Conservation (phyloP, 2,888 invertebrate species). For the Ophraella communa region DNA sequence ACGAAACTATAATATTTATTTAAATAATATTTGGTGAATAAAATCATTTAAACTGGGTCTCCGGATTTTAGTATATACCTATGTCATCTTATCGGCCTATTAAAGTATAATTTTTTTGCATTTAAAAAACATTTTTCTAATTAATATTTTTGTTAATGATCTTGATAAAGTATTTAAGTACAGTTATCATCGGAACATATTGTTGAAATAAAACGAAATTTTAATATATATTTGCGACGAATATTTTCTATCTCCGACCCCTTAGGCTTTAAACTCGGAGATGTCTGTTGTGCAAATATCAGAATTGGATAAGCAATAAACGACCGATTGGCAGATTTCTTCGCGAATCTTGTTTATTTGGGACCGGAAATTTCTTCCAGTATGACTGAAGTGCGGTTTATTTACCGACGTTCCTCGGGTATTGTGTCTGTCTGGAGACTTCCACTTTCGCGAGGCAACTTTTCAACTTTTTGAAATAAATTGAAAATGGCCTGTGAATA, state of each 20-base stretch:
- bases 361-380: constrained; percentile 25
- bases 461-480: neutral
- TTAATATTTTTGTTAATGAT: too few relatives aligned
- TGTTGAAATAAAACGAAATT: neutral
- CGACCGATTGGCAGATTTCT: constrained; percentile 29
- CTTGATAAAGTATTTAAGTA: neutral
- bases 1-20: too few relatives aligned
- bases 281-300: constrained; percentile 28
- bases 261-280: constrained; percentile 11
- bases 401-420: constrained; percentile 23
- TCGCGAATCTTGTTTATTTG: constrained; percentile 27
- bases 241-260: constrained; percentile 2
- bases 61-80: too few relatives aligned
- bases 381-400: constrained; percentile 27
- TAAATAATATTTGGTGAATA: too few relatives aligned
- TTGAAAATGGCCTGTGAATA: neutral
- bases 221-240: neutral
- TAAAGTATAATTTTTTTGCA: too few relatives aligned
- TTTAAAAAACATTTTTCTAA: too few relatives aligned
- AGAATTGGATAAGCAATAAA: constrained; percentile 33
- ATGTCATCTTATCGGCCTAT: too few relatives aligned
- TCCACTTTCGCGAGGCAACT: constrained; percentile 1
- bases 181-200: neutral
- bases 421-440: constrained; percentile 16
- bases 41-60: too few relatives aligned